Percentiles rank a stretch among this genome's conserved stretches.
These are phyloP conservation scores for Paracanthobrama guichenoti DNA, from an alignment of 2,113 vertebrate species.

Conservation along the genomic window DNA sequence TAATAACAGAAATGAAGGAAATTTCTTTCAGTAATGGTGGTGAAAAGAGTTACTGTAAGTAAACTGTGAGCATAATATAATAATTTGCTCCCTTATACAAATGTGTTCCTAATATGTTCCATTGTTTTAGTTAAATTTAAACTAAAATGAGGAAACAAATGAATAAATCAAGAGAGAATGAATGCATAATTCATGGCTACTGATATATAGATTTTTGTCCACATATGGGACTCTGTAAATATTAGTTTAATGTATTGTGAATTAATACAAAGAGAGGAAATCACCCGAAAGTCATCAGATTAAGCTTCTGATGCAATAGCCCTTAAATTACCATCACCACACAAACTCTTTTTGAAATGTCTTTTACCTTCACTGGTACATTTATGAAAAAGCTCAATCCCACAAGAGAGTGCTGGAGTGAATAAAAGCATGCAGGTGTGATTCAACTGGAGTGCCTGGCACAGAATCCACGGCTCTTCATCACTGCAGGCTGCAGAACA, in stretches of 20 bases:
- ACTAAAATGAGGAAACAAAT: no score
- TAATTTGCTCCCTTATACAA: no score
- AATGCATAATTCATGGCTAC: no score
- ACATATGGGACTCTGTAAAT: no score
- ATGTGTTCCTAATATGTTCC: no score
- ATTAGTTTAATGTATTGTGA: neutral
- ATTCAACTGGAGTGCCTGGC: neutral
- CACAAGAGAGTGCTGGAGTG: constrained; percentile 26
- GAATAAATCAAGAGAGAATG: no score
- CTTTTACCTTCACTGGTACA: neutral
- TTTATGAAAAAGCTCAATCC: constrained; percentile 38
- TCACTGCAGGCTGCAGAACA: neutral
- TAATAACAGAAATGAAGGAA: no score
- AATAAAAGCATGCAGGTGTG: constrained; percentile 51
- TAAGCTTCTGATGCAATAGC: neutral
- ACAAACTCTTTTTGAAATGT: neutral
- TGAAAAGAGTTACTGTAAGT: no score
- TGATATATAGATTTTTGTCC: no score
- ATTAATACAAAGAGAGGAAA: neutral
- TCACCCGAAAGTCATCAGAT: neutral
- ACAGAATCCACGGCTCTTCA: constrained; percentile 14
- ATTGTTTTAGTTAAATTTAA: no score
- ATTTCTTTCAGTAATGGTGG: no score
- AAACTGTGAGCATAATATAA: no score
- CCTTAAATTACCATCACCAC: neutral